Percentiles rank a stretch among this genome's conserved stretches.
phyloP scores from a whole-genome alignment of 2,113 vertebrate genomes.

The Nerophis lumbriciformis region DNA sequence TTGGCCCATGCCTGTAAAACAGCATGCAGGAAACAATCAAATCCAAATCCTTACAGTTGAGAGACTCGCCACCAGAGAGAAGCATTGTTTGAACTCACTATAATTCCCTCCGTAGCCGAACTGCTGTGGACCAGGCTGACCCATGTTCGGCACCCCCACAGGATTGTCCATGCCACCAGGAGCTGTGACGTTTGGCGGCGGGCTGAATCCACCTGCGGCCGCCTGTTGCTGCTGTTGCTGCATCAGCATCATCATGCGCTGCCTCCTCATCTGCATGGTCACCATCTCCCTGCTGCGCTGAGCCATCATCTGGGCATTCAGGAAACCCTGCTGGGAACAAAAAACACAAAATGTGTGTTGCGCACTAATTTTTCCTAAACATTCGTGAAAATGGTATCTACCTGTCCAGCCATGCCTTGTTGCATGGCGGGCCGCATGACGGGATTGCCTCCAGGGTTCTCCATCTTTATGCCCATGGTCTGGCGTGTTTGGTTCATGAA shows the following conservation, averaged over 20 bases:
- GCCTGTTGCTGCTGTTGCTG: slow-evolving; percentile 82
- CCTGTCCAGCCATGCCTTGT: slow-evolving; percentile 77
- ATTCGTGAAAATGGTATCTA: slow-evolving; percentile 29
- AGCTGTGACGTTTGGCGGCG: slow-evolving; percentile 92
- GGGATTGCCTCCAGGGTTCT: slow-evolving; percentile 71
- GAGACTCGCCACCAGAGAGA: slow-evolving; percentile 41
- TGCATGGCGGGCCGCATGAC: slow-evolving; percentile 80
- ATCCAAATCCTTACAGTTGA: slow-evolving; percentile 6
- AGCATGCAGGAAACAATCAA: too few species aligned
- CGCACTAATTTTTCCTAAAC: background rate
- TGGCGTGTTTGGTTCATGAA: slow-evolving; percentile 94
- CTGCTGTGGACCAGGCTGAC: slow-evolving; percentile 84
- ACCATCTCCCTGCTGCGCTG: slow-evolving; percentile 90
- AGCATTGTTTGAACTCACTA: slow-evolving; percentile 70
- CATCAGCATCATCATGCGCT: slow-evolving; percentile 91
- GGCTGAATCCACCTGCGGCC: slow-evolving; percentile 81
- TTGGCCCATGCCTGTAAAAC: slow-evolving; percentile 81
- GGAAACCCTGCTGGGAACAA: slow-evolving; percentile 78
- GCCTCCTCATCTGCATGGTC: slow-evolving; percentile 89
- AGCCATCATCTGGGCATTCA: slow-evolving; percentile 95
- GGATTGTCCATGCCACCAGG: slow-evolving; percentile 86
- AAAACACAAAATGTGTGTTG: slow-evolving; percentile 6
- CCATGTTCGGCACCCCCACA: slow-evolving; percentile 81
- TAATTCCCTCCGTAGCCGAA: slow-evolving; percentile 89
- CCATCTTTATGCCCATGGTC: slow-evolving; percentile 87